Base-by-base conservation (phyloP, 2,113 vertebrate genomes). In the Oophaga pumilio region DNA sequence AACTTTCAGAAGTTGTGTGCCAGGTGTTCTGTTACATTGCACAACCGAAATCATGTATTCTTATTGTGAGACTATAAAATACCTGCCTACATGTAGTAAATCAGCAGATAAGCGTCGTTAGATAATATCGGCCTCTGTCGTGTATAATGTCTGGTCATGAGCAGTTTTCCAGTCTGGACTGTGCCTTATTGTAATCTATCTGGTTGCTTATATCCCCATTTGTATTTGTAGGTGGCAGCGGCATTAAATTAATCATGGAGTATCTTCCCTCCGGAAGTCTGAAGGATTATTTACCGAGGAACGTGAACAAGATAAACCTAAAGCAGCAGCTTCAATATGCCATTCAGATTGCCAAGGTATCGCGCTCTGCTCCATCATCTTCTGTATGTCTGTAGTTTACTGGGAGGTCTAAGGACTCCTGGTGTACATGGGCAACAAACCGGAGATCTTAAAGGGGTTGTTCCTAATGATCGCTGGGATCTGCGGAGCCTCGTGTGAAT, bases 191-290 rank as follows among this genome's bases (percentile, higher is more conserved):
- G 24, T 68, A 68, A 68, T 14, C 26, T 24, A 17, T 24, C 8
- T 26, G 17, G 7, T 73, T 20, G 17, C 17, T 10, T 26, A 24
- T 43, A 4, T 28, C n/a, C 7, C 1, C 60, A 43, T 1, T 57
- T 85, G 33, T 84, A 11, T 22, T 68, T n/a, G 3, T 80, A 99
- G 98, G 97, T 85, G 97, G 97, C 89, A 95, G 95, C 64, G 95
- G 97, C 74, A 97, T 97, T 89, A 99, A 98, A 90, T 95, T 99
- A 85, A 99, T 99, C 88, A 99, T 99, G 98, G 97, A 99, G 92
- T 99, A 96, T 88, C 95, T 99, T 68, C 98, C 98, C 78, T 96
- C 96, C 9, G 98, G 98, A 87, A 99, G 98, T 91, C 93, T 99
- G 50, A 99, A 99, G 93, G 98, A 99, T 0, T 99, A 99, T 88